Evolutionary conservation across 2,888 invertebrate genomes (phyloP).

Genomic region (Drosophila longiperda): DNA sequence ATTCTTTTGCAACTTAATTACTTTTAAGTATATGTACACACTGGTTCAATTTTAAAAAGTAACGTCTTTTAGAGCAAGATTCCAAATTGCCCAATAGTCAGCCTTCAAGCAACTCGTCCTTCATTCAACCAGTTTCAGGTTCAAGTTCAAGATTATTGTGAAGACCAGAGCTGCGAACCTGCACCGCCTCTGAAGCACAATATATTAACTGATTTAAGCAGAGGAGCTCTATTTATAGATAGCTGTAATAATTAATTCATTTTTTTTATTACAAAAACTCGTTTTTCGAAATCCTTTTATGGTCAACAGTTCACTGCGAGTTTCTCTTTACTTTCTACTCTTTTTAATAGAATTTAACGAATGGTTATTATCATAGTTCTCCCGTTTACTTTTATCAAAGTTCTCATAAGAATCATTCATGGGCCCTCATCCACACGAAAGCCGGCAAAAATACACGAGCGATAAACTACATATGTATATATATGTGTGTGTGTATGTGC

Average conservation of each 20-base stretch:
- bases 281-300: background rate
- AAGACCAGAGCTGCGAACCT: background rate
- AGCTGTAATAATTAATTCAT: background rate
- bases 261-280: background rate
- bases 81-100: background rate
- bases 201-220: background rate
- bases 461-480: background rate
- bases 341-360: background rate
- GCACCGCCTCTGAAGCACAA: background rate
- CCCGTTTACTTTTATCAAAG: slow-evolving; percentile 46
- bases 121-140: background rate
- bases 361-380: slow-evolving; percentile 17
- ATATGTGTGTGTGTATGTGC: background rate
- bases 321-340: background rate
- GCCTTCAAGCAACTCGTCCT: background rate
- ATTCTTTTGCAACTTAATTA: background rate
- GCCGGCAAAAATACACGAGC: slow-evolving; percentile 32
- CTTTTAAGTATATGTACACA: background rate
- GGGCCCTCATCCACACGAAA: slow-evolving; percentile 52
- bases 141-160: background rate
- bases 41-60: background rate
- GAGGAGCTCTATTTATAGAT: background rate
- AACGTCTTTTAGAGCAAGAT: background rate
- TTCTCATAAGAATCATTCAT: slow-evolving; percentile 41
- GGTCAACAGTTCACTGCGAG: background rate